Conservation (phyloP, 2,113 vertebrate species). For the Eidolon helvum region DNA sequence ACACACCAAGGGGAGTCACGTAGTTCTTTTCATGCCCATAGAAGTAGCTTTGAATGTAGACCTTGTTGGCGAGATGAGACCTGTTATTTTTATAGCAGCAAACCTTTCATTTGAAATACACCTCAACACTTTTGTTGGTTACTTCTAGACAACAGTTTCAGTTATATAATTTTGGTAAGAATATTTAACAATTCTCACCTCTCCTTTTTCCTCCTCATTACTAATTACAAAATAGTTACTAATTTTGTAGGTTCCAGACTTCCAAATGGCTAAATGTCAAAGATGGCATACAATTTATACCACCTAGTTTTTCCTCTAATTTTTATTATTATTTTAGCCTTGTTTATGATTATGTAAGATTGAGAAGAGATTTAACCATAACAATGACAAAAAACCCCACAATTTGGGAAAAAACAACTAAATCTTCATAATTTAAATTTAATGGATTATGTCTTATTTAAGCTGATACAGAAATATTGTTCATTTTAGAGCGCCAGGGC, state of each 20-base stretch:
- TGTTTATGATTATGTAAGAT: neutral
- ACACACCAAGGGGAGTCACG: neutral
- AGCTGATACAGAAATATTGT: slow-evolving; percentile 21
- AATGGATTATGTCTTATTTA: slow-evolving; percentile 5
- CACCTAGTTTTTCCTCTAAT: slow-evolving; percentile 38
- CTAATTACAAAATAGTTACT: neutral
- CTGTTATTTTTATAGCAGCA: slow-evolving; percentile 8
- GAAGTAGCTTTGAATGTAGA: neutral
- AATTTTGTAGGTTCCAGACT: neutral
- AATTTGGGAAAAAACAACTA: neutral
- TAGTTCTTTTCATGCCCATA: slow-evolving; percentile 27
- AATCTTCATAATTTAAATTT: slow-evolving; percentile 43
- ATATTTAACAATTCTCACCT: neutral
- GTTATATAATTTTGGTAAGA: neutral
- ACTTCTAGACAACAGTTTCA: neutral
- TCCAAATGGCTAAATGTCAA: neutral
- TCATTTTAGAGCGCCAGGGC: slow-evolving; percentile 7
- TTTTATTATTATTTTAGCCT: slow-evolving; percentile 22
- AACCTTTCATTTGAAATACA: slow-evolving; percentile 24
- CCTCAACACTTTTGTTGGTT: neutral
- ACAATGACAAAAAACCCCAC: neutral
- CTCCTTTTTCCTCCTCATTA: neutral
- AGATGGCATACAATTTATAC: neutral
- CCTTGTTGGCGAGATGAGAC: neutral
- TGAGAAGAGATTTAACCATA: slow-evolving; percentile 27